phyloP scores from a whole-genome alignment of 2,113 vertebrate genomes.

The Glaucidium brasilianum region DNA sequence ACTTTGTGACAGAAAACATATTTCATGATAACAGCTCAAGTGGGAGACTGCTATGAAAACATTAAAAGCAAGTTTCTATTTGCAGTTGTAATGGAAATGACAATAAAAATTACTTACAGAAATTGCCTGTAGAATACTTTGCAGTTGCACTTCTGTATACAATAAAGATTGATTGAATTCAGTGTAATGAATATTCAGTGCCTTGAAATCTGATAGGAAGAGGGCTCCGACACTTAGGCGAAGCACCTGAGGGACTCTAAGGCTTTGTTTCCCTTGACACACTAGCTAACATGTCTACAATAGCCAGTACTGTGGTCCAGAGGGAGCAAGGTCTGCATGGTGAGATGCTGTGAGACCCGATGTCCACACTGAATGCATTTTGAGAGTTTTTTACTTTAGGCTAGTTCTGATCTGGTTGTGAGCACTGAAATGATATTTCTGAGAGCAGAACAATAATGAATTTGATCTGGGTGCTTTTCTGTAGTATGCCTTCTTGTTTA shows the following conservation, averaged over 20 bases:
- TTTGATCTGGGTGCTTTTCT: background rate
- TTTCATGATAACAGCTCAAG: constrained; percentile 12
- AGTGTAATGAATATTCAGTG: constrained; percentile 1
- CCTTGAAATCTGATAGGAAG: background rate
- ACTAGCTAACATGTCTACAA: too few relatives aligned
- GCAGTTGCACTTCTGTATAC: background rate
- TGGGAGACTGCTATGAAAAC: constrained; percentile 23
- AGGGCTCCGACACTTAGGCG: background rate
- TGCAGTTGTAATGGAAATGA: background rate
- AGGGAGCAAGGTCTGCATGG: background rate
- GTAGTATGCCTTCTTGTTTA: background rate
- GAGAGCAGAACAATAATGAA: background rate
- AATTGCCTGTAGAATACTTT: background rate
- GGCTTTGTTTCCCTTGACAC: background rate
- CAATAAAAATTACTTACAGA: constrained; percentile 27
- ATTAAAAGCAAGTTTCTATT: constrained; percentile 12
- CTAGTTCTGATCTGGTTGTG: background rate
- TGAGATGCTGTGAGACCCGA: background rate
- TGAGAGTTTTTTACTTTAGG: background rate
- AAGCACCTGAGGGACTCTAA: background rate
- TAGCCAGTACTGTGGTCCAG: background rate
- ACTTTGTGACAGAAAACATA: background rate
- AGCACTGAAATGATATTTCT: background rate
- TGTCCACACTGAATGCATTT: background rate
- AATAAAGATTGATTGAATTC: background rate